Base-by-base conservation (phyloP, 2,113 vertebrate genomes). In the Clarias magur region DNA sequence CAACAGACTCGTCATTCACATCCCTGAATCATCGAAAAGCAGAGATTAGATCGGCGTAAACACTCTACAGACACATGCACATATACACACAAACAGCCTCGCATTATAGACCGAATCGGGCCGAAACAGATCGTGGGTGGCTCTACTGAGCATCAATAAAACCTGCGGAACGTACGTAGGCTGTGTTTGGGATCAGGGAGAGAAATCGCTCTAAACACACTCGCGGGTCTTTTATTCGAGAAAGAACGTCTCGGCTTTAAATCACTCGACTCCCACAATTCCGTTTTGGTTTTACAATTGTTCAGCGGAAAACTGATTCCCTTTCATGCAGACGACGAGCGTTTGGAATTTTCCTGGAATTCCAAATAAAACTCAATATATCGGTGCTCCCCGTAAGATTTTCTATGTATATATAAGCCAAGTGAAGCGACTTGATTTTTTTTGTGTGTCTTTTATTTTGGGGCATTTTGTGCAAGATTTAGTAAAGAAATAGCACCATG, bases 191-290 rank as follows among this genome's bases (percentile, higher is more conserved):
- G 72, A 70, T 88, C 86, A 87, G 86, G 38, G 73, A 89, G 27
- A 42, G 56, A 76, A 84, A 85, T 75, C 84, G 62, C 38, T 85
- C 83, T 82, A 70, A 63, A 87, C 85, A 85, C 27, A 38, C 68
- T 78, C 9, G 15, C 81, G 30, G 15, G 13, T 78, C 21, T 83
- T 27, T 79, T 54, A 60, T 78, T 83, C 65, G 83, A 79, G 60
- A 60, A 88, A 84, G 38, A 83, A 88, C 84, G 84, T 89, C 86
- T 87, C 70, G 67, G 73, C 67, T 38, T 42, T 38, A 21, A 21
- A 72, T 72, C 68, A 38, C 15, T 17, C 0, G 3, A n/a, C 9
- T 65, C 25, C 16, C 17, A 72, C 68, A 21, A 38, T 72, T 38
- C 10, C 2, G 6, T 7, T 42, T 72, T 72, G 68, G 4, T 34